Evolutionary conservation across 2,888 invertebrate species (phyloP).

Genomic region (Drosophila diplacantha): DNA sequence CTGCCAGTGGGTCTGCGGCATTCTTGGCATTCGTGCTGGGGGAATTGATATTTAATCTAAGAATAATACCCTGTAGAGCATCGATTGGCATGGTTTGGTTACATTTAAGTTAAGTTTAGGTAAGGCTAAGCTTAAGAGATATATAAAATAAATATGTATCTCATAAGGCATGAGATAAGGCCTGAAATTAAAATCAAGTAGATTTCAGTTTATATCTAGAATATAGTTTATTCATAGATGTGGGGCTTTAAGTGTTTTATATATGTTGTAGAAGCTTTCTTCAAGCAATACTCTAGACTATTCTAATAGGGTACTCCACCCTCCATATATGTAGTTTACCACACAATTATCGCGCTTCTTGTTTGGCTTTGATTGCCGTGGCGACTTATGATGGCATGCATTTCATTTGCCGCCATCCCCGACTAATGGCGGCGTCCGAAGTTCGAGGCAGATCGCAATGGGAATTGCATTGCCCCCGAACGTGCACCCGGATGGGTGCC

Average conservation of each 20-base stretch:
- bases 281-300: no score
- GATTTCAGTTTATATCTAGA: neutral
- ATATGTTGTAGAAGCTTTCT: neutral
- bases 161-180: neutral
- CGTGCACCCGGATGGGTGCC: constrained; percentile 18
- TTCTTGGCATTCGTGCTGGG: constrained; percentile 41
- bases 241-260: neutral
- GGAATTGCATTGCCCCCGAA: constrained; percentile 35
- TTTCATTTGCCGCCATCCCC: constrained; percentile 37
- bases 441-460: constrained; percentile 25
- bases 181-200: neutral
- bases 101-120: neutral
- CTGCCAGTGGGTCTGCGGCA: constrained; percentile 52
- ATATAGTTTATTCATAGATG: neutral
- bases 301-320: constrained; percentile 7
- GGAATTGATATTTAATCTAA: constrained; percentile 44
- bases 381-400: constrained; percentile 35
- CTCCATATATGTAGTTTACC: neutral
- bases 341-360: constrained; percentile 6
- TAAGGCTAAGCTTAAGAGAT: neutral
- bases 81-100: neutral
- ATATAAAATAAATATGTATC: neutral
- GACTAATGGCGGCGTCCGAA: constrained; percentile 32
- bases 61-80: constrained; percentile 10
- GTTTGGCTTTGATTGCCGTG: constrained; percentile 29